A percentile compares a stretch with the other conserved stretches of the same genome.
Evolutionary conservation across 2,113 vertebrate genomes (phyloP).

Genomic region (Gallinago media): DNA sequence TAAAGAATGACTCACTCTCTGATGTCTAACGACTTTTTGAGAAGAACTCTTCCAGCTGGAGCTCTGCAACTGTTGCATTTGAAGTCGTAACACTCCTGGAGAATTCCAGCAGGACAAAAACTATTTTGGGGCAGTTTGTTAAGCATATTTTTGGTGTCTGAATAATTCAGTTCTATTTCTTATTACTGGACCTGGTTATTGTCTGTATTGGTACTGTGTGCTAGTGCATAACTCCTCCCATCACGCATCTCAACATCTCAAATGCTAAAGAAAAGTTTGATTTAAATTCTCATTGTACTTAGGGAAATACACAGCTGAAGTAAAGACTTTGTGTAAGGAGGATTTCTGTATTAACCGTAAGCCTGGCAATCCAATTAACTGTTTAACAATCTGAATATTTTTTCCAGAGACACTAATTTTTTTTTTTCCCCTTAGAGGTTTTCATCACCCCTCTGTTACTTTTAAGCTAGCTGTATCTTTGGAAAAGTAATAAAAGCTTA

Average conservation of each 20-base stretch:
- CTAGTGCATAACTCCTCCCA: slow-evolving; percentile 3
- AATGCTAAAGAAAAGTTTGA: slow-evolving; percentile 56
- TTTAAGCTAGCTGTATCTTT: slow-evolving; percentile 75
- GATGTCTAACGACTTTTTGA: slow-evolving; percentile 64
- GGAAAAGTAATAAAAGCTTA: slow-evolving; percentile 85
- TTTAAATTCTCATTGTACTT: slow-evolving; percentile 32
- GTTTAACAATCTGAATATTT: neutral
- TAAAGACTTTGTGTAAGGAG: neutral
- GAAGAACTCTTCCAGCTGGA: slow-evolving; percentile 70
- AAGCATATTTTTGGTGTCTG: slow-evolving; percentile 56
- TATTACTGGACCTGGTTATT: neutral
- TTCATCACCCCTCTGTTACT: slow-evolving; percentile 69
- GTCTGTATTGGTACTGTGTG: neutral
- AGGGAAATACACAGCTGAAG: neutral
- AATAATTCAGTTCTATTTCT: slow-evolving; percentile 55
- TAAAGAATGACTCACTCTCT: slow-evolving; percentile 73
- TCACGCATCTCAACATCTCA: neutral
- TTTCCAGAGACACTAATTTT: neutral
- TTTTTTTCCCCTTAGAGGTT: neutral
- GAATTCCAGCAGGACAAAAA: slow-evolving; percentile 57
- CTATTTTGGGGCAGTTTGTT: slow-evolving; percentile 51
- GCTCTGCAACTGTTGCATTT: slow-evolving; percentile 67
- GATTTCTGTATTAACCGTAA: slow-evolving; percentile 11
- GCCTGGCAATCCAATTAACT: neutral
- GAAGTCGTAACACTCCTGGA: slow-evolving; percentile 54